Conservation (phyloP, 2,797 vertebrate species). For the Cirrhinus mrigala region DNA sequence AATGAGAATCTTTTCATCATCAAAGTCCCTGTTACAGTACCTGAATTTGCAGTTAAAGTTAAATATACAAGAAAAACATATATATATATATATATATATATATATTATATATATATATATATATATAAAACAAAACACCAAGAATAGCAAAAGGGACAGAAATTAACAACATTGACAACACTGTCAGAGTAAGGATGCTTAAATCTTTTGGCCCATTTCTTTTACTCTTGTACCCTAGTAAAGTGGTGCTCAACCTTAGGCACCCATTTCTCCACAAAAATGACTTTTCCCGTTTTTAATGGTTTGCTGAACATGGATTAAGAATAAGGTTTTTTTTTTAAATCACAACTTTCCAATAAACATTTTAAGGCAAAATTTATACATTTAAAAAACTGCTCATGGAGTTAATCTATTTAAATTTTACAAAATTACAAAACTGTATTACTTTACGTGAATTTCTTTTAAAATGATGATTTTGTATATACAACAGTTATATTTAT, state of each 20-base stretch:
- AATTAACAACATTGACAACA: not conserved
- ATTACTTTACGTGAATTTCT: too few species aligned
- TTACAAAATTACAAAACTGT: not conserved
- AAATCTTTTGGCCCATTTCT: not conserved
- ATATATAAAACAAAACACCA: not conserved
- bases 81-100: not conserved
- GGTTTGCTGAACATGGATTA: not conserved
- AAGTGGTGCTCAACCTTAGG: not conserved
- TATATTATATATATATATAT: too few species aligned
- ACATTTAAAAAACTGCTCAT: too few species aligned
- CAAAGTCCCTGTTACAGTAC: slow-evolving; percentile 99
- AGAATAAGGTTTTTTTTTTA: not conserved
- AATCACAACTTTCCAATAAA: not conserved
- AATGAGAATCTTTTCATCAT: slow-evolving; percentile 98
- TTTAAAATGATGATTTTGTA: not conserved
- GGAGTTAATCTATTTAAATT: not conserved
- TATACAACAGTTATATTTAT: too few species aligned
- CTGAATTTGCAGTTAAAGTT: slow-evolving; percentile 68
- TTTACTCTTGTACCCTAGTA: not conserved
- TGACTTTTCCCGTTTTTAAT: not conserved
- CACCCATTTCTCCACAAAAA: not conserved
- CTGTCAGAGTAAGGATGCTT: too few species aligned
- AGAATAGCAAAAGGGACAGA: not conserved
- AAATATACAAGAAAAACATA: not conserved
- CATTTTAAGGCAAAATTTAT: too few species aligned